phyloP scores from a whole-genome alignment of 1,140 invertebrate genomes.

The Bombus pascuorum region DNA sequence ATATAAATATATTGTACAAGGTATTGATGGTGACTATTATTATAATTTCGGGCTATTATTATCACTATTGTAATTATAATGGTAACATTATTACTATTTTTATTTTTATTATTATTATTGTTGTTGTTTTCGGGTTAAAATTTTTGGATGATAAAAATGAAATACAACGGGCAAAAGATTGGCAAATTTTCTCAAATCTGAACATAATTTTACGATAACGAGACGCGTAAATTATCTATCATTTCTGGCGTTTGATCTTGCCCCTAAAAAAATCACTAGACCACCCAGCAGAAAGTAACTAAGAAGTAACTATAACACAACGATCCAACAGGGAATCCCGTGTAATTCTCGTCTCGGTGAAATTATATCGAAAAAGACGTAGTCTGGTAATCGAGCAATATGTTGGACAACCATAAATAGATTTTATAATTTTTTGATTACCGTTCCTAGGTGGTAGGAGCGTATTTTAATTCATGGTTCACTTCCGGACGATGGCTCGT shows the following conservation, averaged over 20 bases:
- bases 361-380: not conserved
- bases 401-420: not conserved
- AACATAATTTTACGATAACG: too few relatives aligned
- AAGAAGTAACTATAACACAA: not conserved
- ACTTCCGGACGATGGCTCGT: constrained; percentile 33
- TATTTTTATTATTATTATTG: not conserved
- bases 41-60: too few relatives aligned
- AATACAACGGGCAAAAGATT: too few relatives aligned
- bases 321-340: too few relatives aligned
- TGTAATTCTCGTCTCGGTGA: too few relatives aligned
- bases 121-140: too few relatives aligned
- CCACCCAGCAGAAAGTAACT: not conserved
- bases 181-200: too few relatives aligned
- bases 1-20: not conserved
- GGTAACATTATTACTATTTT: not conserved
- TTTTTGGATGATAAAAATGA: too few relatives aligned
- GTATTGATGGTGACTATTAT: not conserved
- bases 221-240: not conserved
- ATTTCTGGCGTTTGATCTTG: not conserved
- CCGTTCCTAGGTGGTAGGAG: not conserved
- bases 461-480: constrained; percentile 11
- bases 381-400: not conserved
- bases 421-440: not conserved
- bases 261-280: not conserved
- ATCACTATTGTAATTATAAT: too few relatives aligned